Percentiles rank a stretch among this genome's conserved stretches.
Conservation (phyloP, 2,888 invertebrate genomes). For the Rhyacophila evoluta region DNA sequence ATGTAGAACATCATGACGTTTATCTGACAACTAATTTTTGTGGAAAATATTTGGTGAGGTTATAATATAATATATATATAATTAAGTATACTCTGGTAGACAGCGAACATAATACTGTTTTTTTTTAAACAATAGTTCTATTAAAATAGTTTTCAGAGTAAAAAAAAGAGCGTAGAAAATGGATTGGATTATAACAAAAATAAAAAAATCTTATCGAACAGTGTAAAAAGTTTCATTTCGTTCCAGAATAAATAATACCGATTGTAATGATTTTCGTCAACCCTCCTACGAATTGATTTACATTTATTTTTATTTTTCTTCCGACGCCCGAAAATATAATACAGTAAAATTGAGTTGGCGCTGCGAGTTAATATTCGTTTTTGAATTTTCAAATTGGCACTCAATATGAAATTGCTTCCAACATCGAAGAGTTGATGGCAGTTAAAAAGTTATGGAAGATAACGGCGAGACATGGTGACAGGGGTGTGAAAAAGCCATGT, state of each 20-base stretch:
- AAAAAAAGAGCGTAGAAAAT: too few species aligned
- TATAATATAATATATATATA: too few species aligned
- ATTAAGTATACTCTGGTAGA: too few species aligned
- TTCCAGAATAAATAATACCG: background rate
- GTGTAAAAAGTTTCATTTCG: too few species aligned
- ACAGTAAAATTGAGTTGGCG: background rate
- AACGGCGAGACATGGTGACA: background rate
- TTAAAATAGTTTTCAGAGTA: too few species aligned
- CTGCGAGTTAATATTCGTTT: slow-evolving; percentile 38
- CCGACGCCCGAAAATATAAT: background rate
- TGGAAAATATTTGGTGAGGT: too few species aligned
- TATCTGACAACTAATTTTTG: too few species aligned
- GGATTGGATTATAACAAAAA: too few species aligned
- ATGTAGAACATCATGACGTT: too few species aligned
- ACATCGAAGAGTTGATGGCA: slow-evolving; percentile 27
- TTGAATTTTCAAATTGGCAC: slow-evolving; percentile 45
- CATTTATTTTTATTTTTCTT: background rate
- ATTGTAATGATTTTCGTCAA: background rate
- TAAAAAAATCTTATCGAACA: too few species aligned
- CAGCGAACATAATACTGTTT: too few species aligned
- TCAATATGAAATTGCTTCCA: slow-evolving; percentile 39
- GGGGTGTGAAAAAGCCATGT: background rate
- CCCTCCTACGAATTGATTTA: background rate
- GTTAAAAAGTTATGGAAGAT: slow-evolving; percentile 43
- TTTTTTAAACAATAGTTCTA: too few species aligned